Conservation (phyloP, 2,888 invertebrate genomes). For the Acleris literana region DNA sequence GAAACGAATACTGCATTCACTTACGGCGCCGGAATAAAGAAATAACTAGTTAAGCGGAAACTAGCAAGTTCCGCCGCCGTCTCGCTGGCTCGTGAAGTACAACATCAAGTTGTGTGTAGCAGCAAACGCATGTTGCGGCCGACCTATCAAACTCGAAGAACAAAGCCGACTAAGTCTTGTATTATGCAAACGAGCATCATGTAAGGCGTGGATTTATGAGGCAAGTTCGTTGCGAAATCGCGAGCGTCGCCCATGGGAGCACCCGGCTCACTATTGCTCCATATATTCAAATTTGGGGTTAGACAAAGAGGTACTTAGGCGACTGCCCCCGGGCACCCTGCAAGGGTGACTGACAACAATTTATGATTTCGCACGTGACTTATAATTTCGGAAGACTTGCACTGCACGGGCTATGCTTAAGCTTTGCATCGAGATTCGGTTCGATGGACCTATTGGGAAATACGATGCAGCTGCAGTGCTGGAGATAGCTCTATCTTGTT, state of each 20-base stretch:
- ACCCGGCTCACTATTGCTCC: constrained; percentile 64
- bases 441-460: neutral
- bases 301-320: constrained; percentile 46
- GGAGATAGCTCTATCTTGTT: neutral
- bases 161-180: constrained; percentile 79
- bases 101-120: constrained; percentile 44
- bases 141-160: constrained; percentile 75
- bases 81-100: constrained; percentile 14
- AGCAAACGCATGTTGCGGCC: constrained; percentile 52
- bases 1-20: too few relatives aligned
- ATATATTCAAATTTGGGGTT: constrained; percentile 78
- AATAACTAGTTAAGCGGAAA: constrained; percentile 2
- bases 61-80: constrained; percentile 3
- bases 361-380: constrained; percentile 45
- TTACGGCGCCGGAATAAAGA: neutral
- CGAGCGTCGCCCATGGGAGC: constrained; percentile 64
- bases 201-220: constrained; percentile 82
- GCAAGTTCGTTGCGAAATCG: constrained; percentile 77
- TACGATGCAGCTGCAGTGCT: neutral
- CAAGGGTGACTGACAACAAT: constrained; percentile 55
- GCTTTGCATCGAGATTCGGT: neutral
- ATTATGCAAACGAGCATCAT: constrained; percentile 83
- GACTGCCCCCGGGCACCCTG: constrained; percentile 45
- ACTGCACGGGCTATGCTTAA: neutral
- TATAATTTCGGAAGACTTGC: neutral